Evolutionary conservation across 1,140 invertebrate species (phyloP).

Genomic region (Ectropis grisescens): DNA sequence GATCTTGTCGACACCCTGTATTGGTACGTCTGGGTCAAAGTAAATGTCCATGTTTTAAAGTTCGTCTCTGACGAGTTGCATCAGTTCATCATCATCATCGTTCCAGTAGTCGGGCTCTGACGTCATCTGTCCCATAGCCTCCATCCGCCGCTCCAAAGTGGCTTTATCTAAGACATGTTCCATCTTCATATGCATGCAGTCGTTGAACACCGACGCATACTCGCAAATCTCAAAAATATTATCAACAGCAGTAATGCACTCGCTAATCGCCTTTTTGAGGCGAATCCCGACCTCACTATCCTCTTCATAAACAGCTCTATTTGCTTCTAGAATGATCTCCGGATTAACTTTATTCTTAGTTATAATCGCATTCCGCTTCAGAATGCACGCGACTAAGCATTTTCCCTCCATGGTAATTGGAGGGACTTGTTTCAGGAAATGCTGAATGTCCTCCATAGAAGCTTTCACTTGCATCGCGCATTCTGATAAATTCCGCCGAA

Average conservation of each 20-base stretch:
- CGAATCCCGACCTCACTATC: conserved; percentile 45
- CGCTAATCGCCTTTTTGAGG: conserved; percentile 31
- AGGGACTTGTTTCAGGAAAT: conserved; percentile 50
- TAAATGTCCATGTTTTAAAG: conserved; percentile 15
- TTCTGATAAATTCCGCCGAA: conserved; percentile 49
- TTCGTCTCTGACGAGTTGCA: conserved; percentile 52
- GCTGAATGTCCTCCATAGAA: conserved; percentile 43
- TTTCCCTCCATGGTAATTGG: conserved; percentile 47
- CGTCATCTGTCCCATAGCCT: conserved; percentile 49
- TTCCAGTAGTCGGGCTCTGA: conserved; percentile 38
- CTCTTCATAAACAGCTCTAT: conserved; percentile 43
- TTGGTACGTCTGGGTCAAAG: too few species aligned
- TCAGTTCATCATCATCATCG: conserved; percentile 49
- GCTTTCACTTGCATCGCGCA: conserved; percentile 56
- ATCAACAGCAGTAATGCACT: conserved; percentile 34
- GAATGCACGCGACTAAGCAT: conserved; percentile 58
- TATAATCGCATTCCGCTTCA: conserved; percentile 50
- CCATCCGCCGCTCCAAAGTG: conserved; percentile 52
- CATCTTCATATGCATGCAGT: conserved; percentile 63
- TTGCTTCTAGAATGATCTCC: conserved; percentile 39
- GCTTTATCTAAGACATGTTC: conserved; percentile 55
- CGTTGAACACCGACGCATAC: conserved; percentile 55
- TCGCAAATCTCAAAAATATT: conserved; percentile 56
- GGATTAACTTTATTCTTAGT: conserved; percentile 43
- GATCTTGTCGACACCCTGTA: too few species aligned